A percentile compares a stretch with the other conserved stretches of the same genome.
Conservation (phyloP, 2,888 invertebrate genomes). For the Pocota personata region DNA sequence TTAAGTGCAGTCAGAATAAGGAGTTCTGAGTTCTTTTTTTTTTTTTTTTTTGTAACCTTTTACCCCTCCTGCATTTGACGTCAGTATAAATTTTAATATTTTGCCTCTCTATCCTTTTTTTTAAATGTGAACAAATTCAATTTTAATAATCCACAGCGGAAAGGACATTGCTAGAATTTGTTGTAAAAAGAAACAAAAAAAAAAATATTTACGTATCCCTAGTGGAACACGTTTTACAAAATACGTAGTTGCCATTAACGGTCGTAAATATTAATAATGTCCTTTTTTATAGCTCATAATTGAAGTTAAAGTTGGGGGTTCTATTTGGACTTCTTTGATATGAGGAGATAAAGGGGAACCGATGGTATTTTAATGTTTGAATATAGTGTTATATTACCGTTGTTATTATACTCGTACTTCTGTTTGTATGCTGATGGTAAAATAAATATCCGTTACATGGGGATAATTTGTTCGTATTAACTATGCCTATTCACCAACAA, state of each 20-base stretch:
- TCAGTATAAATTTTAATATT: conserved; percentile 32
- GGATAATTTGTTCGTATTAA: conserved; percentile 58
- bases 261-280: conserved; percentile 72
- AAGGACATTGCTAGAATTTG: neutral
- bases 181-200: neutral
- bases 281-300: conserved; percentile 67
- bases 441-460: conserved; percentile 59
- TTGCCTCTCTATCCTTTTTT: conserved; percentile 15
- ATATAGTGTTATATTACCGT: conserved; percentile 24
- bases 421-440: conserved; percentile 46
- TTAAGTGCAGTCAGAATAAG: conserved; percentile 27
- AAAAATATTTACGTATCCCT: neutral
- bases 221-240: conserved; percentile 19
- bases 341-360: neutral
- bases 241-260: conserved; percentile 55
- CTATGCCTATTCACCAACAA: neutral
- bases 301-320: conserved; percentile 46
- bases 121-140: conserved; percentile 32
- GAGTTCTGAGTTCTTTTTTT: neutral
- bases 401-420: conserved; percentile 53
- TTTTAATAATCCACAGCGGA: conserved; percentile 45
- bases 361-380: conserved; percentile 52
- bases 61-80: neutral
- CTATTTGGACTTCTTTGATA: neutral
- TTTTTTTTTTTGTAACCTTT: neutral